Evolutionary conservation across 1,140 invertebrate species (phyloP), one percentile per base, ranked within the genome.

Genomic region (Globodera rostochiensis): DNA sequence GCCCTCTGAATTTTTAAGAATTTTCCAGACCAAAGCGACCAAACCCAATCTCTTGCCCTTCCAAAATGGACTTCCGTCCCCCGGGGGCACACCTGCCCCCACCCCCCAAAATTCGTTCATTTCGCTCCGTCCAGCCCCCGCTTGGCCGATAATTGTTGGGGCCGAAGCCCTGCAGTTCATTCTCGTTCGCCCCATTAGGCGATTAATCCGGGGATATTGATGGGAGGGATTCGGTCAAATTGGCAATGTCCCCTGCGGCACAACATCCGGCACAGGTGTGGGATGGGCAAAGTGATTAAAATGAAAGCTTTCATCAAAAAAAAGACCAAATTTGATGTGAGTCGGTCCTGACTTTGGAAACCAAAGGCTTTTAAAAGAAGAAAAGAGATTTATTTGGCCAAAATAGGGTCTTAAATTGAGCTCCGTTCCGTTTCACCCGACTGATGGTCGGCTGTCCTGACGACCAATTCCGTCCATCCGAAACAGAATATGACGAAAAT

Each of bases 161-260:
- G 25, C 11, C 69, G 69, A 47, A 15, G 69, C 36, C 25, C 46
- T 45, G 21, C 69, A 19, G 25, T 45, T 9, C 36, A 5, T 19
- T 36, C 69, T 71, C 60, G 13, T 66, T 36, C 69, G 69, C 9
- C 69, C 69, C 69, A 71, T 71, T 71, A 71, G 69, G 36, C 69
- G 69, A 71, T 71, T 71, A 71, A 71, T 71, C 69, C 69, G 25
- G 21, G 25, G 69, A 71, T 45, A 71, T 71, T 71, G 69, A 21
- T 36, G 69, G 13, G 57, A 71, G 21, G n/a, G 69, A 36, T 47
- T 71, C 57, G 57, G 57, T 64, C 57, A 71, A 71, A 71, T 71
- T 71, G 25, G 36, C 69, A 71, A 36, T 71, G 69, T 47, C 25
- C 13, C 46, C 69, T 36, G 25, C 69, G 69, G 69, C 69, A 71